Evolutionary conservation across 1,140 invertebrate species (phyloP), one percentile per base, ranked within the genome.

Genomic region (Probaryconus sp.): DNA sequence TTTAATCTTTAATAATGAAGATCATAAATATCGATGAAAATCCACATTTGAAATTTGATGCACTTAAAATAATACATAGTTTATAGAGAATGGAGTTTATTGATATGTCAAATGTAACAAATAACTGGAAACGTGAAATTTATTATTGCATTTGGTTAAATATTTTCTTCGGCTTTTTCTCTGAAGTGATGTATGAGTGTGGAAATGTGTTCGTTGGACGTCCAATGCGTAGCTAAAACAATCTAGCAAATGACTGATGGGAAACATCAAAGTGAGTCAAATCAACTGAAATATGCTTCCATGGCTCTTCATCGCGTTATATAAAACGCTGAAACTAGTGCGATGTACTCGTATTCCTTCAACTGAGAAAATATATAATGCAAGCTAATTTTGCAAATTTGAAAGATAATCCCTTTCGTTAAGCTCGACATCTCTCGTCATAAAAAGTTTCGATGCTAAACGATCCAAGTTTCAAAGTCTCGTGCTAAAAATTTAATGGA

Each of bases 231-330:
- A 33, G 64, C 5, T 13, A 68, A 56, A 58, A 68, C 37, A 61
- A 28, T 53, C 47, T n/a, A 21, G 18, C 33, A 42, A 63, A 70
- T 70, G 56, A 63, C 67, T 70, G 67, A 70, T 70, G 56, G 11
- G 56, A 70, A 70, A 70, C 56, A 70, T 63, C 67, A 70, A 63
- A 70, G 67, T 48, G 24, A 38, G 18, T 47, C 35, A 45, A 43
- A 51, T 58, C 47, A 37, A 17, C 55, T 45, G 31, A 69, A 69
- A 61, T 69, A 50, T 50, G 40, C 38, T 61, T 51, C 45, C 17
- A 51, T n/a, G 37, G 5, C 38, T 47, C 10, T 26, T 28, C n/a
- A 13, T n/a, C 14, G 5, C 18, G 26, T 31, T 43, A 13, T 43
- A 26, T 14, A n/a, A 21, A 45, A 18, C 40, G 18, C 7, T 5